A percentile compares a stretch with the other conserved stretches of the same genome.
Conservation (phyloP, 2,888 invertebrate genomes). For the Spialia ferax region DNA sequence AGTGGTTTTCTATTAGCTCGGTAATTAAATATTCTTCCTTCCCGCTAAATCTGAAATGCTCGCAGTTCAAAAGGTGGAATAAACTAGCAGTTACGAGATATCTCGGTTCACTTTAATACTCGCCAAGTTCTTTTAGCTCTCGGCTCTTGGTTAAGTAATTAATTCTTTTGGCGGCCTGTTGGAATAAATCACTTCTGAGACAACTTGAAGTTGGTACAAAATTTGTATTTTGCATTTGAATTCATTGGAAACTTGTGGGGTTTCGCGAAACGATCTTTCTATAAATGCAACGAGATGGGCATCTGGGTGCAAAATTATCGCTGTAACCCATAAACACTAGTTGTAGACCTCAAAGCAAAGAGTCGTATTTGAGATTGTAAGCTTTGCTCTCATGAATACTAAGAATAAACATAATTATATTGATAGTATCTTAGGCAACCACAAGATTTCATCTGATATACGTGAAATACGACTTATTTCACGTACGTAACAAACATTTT, state of each 20-base stretch:
- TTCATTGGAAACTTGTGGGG: background rate
- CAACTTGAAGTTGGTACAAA: slow-evolving; percentile 54
- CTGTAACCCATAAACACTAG: background rate
- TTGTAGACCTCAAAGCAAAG: background rate
- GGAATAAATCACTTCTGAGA: slow-evolving; percentile 65
- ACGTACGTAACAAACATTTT: too few species aligned
- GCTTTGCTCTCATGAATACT: too few species aligned
- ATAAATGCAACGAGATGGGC: background rate
- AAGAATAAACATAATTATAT: too few species aligned
- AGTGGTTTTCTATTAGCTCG: slow-evolving; percentile 33
- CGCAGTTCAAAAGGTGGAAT: slow-evolving; percentile 46
- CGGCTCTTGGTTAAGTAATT: slow-evolving; percentile 65
- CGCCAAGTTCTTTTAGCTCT: slow-evolving; percentile 57
- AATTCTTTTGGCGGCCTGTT: slow-evolving; percentile 69
- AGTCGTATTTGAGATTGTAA: too few species aligned
- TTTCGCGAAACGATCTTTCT: background rate
- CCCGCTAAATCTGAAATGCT: slow-evolving; percentile 39
- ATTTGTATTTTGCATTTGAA: slow-evolving; percentile 51
- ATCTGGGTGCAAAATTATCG: background rate
- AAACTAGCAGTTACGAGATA: slow-evolving; percentile 43
- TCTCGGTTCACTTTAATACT: slow-evolving; percentile 52
- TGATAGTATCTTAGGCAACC: too few species aligned
- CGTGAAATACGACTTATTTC: too few species aligned
- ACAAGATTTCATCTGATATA: too few species aligned
- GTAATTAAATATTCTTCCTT: slow-evolving; percentile 40